Conservation (phyloP, 2,113 vertebrate genomes). For the Nothocercus julius region DNA sequence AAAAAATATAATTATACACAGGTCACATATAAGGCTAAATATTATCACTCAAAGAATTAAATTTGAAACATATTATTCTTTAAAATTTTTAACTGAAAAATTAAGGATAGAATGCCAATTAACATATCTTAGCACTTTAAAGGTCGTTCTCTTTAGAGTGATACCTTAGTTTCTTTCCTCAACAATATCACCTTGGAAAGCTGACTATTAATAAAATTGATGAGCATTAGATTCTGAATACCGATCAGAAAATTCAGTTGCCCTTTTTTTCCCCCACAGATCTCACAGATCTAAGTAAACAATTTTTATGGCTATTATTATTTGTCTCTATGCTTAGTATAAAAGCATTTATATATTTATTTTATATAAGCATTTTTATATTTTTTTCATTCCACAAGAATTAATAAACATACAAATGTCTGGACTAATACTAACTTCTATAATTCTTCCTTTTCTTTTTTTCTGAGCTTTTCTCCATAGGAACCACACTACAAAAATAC, state of each 20-base stretch:
- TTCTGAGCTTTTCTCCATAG: neutral
- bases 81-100: neutral
- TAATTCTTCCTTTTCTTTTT: neutral
- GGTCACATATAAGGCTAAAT: neutral
- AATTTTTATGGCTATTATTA: neutral
- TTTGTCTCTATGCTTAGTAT: neutral
- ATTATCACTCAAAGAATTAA: neutral
- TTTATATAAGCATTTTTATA: neutral
- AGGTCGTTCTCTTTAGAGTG: neutral
- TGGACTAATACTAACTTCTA: neutral
- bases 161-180: neutral
- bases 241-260: neutral
- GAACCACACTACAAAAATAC: neutral
- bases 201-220: neutral
- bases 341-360: neutral
- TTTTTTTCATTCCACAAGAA: neutral
- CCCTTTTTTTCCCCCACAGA: neutral
- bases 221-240: neutral
- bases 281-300: neutral
- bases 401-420: neutral
- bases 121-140: neutral
- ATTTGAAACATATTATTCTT: neutral
- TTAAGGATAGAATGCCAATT: neutral
- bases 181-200: neutral
- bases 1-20: neutral